A percentile compares a stretch with the other conserved stretches of the same genome.
Conservation (phyloP, 2,113 vertebrate genomes). For the Hyla sarda region DNA sequence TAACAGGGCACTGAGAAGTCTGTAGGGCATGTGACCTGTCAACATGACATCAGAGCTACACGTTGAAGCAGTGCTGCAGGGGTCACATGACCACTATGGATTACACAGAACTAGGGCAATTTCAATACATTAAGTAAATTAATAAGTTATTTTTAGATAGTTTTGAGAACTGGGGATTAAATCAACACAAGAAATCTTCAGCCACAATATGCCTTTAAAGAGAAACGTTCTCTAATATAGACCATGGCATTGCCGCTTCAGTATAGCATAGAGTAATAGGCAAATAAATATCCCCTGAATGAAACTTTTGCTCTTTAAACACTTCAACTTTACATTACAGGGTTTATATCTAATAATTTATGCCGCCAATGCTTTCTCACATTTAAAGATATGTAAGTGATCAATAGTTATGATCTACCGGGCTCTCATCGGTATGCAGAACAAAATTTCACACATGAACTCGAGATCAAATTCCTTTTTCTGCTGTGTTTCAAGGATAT, state of each 20-base stretch:
- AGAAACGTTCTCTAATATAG: not conserved
- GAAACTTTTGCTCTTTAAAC: not conserved
- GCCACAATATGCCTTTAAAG: not conserved
- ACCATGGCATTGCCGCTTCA: not conserved
- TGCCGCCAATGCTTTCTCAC: constrained; percentile 51
- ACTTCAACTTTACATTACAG: not conserved
- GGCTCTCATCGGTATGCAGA: constrained; percentile 54
- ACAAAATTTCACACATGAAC: constrained; percentile 59
- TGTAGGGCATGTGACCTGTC: too few relatives aligned
- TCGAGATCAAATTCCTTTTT: constrained; percentile 59
- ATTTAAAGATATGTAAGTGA: constrained; percentile 5
- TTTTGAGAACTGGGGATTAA: too few relatives aligned
- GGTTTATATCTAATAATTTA: constrained; percentile 39
- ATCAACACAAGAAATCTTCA: too few relatives aligned
- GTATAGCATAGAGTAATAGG: not conserved
- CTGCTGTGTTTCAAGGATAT: constrained; percentile 60
- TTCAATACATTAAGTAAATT: too few relatives aligned
- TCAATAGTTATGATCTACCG: constrained; percentile 31
- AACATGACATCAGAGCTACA: too few relatives aligned
- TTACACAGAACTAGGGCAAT: too few relatives aligned
- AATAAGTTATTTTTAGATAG: too few relatives aligned
- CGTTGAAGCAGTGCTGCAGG: too few relatives aligned
- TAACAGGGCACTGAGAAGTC: too few relatives aligned
- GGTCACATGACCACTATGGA: too few relatives aligned
- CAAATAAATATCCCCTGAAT: not conserved